Conservation (phyloP, 2,797 vertebrate species). For the Onychomys leucogaster region DNA sequence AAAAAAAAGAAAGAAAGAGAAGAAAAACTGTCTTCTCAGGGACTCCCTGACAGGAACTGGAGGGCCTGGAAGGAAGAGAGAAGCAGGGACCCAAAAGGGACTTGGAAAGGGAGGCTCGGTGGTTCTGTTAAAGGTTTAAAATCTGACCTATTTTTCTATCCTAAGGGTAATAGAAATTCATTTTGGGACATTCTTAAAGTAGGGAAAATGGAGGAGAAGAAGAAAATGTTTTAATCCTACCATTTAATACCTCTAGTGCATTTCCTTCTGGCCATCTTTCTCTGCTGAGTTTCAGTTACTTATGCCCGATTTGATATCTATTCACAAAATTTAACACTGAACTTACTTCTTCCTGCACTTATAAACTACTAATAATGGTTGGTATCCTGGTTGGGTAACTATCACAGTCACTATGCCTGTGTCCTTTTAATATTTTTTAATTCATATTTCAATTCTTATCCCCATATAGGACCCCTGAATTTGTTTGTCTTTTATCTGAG, state of each 20-base stretch:
- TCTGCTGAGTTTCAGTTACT: slow-evolving; percentile 58
- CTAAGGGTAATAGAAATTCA: slow-evolving; percentile 3
- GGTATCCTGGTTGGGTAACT: background rate
- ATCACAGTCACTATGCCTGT: background rate
- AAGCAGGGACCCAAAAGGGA: slow-evolving; percentile 3
- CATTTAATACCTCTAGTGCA: background rate
- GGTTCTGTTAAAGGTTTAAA: background rate
- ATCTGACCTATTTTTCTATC: slow-evolving; percentile 43
- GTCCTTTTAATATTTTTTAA: background rate
- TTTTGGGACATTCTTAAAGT: background rate
- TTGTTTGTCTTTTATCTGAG: background rate
- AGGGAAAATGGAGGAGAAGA: background rate
- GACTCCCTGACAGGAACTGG: background rate
- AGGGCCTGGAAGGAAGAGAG: slow-evolving; percentile 25
- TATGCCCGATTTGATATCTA: background rate
- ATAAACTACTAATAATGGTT: background rate
- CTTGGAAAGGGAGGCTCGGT: background rate
- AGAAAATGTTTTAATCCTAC: slow-evolving; percentile 6
- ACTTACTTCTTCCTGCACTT: slow-evolving; percentile 1
- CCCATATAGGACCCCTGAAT: slow-evolving; percentile 30
- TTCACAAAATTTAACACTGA: background rate
- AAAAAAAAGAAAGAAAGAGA: too few relatives aligned
- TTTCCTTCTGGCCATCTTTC: slow-evolving; percentile 40
- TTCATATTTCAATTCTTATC: background rate
- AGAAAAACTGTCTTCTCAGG: background rate